These are phyloP conservation scores for Sarcophaga rosellei DNA, from an alignment of 2,888 invertebrate species.

Conservation along the genomic window DNA sequence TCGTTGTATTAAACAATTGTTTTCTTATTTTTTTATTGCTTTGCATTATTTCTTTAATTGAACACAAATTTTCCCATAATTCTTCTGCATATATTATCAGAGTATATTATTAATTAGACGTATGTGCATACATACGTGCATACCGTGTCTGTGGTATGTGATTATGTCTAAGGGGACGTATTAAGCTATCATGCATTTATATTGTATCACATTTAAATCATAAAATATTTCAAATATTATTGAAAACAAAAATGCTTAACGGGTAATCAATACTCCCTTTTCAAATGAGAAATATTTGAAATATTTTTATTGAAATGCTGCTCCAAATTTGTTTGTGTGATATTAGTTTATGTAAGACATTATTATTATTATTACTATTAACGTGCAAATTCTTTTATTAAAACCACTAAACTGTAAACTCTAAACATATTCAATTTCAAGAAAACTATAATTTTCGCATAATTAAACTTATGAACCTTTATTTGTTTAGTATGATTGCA, in stretches of 20 bases:
- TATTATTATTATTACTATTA: background rate
- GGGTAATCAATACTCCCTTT: no score
- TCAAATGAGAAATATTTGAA: background rate
- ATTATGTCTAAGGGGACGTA: background rate
- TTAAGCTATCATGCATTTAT: background rate
- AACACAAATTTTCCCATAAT: constrained; percentile 50
- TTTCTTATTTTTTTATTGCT: background rate
- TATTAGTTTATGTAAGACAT: background rate
- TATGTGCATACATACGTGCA: background rate
- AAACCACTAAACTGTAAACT: background rate
- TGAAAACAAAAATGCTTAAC: no score
- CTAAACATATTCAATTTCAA: background rate
- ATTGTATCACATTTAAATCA: background rate
- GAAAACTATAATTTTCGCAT: background rate
- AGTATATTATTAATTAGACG: background rate
- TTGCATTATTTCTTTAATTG: constrained; percentile 36
- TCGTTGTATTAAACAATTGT: constrained; percentile 42
- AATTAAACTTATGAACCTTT: background rate
- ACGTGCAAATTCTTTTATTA: background rate
- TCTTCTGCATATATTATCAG: background rate
- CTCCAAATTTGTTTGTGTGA: background rate
- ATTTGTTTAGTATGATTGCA: background rate
- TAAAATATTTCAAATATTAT: background rate
- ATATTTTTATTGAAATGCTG: background rate
- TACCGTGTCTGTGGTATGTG: background rate